Conservation (phyloP, 2,113 vertebrate species). For the Zosterops hypoxanthus region DNA sequence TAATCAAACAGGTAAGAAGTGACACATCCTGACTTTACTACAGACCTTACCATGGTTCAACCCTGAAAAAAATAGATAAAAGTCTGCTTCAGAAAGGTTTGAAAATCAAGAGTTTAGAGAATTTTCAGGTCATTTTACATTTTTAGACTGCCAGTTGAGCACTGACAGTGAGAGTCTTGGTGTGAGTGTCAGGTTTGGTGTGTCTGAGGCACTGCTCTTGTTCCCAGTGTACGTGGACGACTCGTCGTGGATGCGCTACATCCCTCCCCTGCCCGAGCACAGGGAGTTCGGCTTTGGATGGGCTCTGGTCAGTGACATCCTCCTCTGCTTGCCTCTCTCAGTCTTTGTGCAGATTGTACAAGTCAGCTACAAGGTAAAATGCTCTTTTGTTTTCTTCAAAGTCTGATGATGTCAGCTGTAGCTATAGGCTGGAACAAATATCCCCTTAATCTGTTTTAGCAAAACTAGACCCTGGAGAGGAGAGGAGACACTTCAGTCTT, state of each 20-base stretch:
- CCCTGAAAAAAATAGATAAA: not conserved
- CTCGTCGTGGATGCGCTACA: conserved; percentile 82
- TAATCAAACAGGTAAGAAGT: conserved; percentile 61
- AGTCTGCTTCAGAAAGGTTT: not conserved
- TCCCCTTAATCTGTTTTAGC: not conserved
- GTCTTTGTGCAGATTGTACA: conserved; percentile 90
- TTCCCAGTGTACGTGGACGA: conserved; percentile 84
- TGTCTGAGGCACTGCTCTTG: not conserved
- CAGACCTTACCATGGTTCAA: not conserved
- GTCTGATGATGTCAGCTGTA: not conserved
- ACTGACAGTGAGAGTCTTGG: rapidly evolving
- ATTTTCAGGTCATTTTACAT: not conserved
- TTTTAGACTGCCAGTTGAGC: not conserved
- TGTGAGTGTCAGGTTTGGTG: not conserved
- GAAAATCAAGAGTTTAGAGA: not conserved
- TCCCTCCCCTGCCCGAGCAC: conserved; percentile 85
- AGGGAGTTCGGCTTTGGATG: conserved; percentile 85
- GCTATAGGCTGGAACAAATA: not conserved
- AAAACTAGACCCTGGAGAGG: not conserved
- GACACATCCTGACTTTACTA: not conserved
- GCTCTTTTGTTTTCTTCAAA: not conserved
- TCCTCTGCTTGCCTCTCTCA: conserved; percentile 92
- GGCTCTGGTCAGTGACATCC: conserved; percentile 88
- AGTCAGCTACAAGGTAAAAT: conserved; percentile 89
- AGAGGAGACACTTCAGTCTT: not conserved